Percentiles rank a stretch among this genome's conserved stretches.
These are phyloP conservation scores for Eleginops maclovinus DNA, from an alignment of 2,113 vertebrate genomes.

Conservation along the genomic window DNA sequence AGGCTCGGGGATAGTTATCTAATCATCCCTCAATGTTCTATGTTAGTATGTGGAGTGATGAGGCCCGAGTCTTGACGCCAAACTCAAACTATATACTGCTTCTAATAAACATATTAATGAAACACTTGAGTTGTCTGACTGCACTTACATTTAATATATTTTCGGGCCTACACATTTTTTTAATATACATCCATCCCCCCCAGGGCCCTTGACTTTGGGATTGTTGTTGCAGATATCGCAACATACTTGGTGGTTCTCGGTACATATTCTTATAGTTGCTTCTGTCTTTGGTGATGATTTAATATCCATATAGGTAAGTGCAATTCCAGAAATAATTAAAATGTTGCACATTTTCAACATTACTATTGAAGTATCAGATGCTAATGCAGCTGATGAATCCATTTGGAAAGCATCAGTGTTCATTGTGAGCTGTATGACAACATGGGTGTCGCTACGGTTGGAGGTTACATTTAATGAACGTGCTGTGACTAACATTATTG, in stretches of 20 bases:
- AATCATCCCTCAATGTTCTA: no score
- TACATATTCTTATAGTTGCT: not conserved
- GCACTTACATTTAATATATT: no score
- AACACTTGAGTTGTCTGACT: no score
- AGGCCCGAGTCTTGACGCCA: no score
- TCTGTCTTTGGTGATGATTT: not conserved
- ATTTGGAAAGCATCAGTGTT: conserved; percentile 6
- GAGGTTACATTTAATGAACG: not conserved
- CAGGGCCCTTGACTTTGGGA: no score
- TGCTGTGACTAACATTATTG: not conserved
- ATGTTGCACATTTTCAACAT: no score
- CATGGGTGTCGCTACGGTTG: not conserved
- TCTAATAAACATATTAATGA: no score
- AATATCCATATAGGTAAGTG: not conserved
- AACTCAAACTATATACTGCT: no score
- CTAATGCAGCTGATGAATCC: not conserved
- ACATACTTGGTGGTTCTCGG: not conserved
- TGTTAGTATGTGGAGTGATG: no score
- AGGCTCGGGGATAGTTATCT: no score
- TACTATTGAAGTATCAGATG: not conserved
- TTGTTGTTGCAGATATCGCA: not conserved
- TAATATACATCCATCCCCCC: no score
- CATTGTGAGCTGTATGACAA: not conserved
- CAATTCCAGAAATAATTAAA: not conserved
- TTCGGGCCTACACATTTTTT: no score